Evolutionary conservation across 2,888 invertebrate species (phyloP).

Genomic region (Nowickia ferox): DNA sequence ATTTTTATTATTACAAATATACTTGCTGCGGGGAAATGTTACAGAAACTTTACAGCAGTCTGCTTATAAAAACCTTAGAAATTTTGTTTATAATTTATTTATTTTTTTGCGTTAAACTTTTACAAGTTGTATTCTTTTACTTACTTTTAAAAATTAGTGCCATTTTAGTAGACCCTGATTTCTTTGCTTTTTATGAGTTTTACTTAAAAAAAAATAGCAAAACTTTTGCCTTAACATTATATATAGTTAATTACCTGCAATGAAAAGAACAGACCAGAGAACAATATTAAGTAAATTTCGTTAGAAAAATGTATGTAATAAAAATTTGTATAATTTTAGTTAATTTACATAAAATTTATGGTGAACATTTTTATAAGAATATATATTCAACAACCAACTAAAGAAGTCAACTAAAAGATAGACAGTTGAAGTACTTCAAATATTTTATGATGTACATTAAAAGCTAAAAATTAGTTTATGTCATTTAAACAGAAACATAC

Average conservation of each 20-base stretch:
- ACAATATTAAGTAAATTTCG: not conserved
- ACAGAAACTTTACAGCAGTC: not conserved
- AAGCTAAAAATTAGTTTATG: not conserved
- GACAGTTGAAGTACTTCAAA: not conserved
- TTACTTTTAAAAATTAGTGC: slow-evolving; percentile 52
- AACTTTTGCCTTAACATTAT: slow-evolving; percentile 47
- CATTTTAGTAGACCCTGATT: slow-evolving; percentile 33
- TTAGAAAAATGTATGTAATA: slow-evolving; percentile 48
- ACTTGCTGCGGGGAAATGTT: not conserved
- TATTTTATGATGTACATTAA: not conserved
- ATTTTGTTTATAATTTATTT: slow-evolving; percentile 14
- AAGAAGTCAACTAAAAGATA: not conserved
- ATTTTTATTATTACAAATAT: slow-evolving; percentile 24
- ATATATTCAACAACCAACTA: not conserved
- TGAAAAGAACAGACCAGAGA: slow-evolving; percentile 37
- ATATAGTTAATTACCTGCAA: slow-evolving; percentile 66
- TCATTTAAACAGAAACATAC: not conserved
- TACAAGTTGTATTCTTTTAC: slow-evolving; percentile 44
- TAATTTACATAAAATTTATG: slow-evolving; percentile 55
- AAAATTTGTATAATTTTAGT: slow-evolving; percentile 34
- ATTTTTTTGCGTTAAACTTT: slow-evolving; percentile 28
- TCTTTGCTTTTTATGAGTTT: slow-evolving; percentile 33
- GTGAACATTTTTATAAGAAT: not conserved
- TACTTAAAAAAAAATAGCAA: slow-evolving; percentile 17
- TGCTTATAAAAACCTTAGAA: not conserved